Conservation (phyloP, 2,888 invertebrate species). For the Nesidiocoris tenuis region DNA sequence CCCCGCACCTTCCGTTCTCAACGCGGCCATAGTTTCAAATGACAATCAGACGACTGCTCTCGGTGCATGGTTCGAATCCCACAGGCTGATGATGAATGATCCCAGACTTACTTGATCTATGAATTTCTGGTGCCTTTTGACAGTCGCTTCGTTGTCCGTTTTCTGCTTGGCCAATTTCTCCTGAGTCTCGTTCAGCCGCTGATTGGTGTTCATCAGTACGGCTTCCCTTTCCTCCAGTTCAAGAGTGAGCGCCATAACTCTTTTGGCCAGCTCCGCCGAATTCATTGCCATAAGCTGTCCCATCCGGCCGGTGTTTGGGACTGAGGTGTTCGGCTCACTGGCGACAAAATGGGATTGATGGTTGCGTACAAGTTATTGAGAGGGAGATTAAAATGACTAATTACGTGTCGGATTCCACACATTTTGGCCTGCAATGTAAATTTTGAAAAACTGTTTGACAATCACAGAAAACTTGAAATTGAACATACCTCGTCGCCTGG, state of each 20-base stretch:
- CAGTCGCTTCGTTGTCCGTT: slow-evolving; percentile 70
- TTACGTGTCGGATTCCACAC: too few species aligned
- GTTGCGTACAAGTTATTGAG: too few species aligned
- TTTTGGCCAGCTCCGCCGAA: slow-evolving; percentile 63
- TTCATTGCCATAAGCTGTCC: slow-evolving; percentile 61
- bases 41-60: too few species aligned
- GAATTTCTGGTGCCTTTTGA: slow-evolving; percentile 77
- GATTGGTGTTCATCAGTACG: slow-evolving; percentile 11
- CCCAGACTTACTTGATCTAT: slow-evolving; percentile 72
- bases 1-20: too few species aligned
- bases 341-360: too few species aligned
- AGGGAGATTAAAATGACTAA: too few species aligned
- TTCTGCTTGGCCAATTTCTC: slow-evolving; percentile 62
- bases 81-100: too few species aligned
- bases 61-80: too few species aligned
- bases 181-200: slow-evolving; percentile 54
- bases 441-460: too few species aligned
- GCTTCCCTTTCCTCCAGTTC: slow-evolving; percentile 59
- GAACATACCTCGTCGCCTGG: neutral
- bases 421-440: too few species aligned
- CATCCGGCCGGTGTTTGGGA: slow-evolving; percentile 55
- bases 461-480: too few species aligned
- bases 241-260: slow-evolving; percentile 63
- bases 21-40: too few species aligned
- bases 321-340: slow-evolving; percentile 12